Evolutionary conservation across 2,888 invertebrate species (phyloP).

Genomic region (Drosophila heteroneura): DNA sequence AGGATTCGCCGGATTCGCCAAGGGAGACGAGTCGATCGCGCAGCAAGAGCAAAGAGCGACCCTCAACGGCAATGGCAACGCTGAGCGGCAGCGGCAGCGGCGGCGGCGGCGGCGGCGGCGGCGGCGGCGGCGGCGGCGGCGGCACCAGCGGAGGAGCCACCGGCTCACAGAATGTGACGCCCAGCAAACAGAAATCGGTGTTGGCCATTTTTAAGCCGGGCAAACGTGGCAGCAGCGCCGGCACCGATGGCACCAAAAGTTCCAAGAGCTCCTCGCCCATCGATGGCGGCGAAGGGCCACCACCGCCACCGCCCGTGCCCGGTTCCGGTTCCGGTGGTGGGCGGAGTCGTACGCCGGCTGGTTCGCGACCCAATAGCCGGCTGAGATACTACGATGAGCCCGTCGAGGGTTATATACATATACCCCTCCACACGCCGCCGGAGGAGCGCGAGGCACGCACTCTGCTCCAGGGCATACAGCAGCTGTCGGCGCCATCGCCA

Average conservation of each 20-base stretch:
- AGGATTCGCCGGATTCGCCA: conserved; percentile 86
- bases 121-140: neutral
- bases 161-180: conserved; percentile 86
- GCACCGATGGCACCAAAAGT: conserved; percentile 79
- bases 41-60: conserved; percentile 89
- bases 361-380: conserved; percentile 83
- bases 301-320: conserved; percentile 59
- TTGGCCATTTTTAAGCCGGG: conserved; percentile 89
- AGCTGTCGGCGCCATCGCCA: conserved; percentile 74
- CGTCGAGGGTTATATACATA: conserved; percentile 89
- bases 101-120: neutral
- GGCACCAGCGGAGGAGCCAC: neutral
- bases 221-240: conserved; percentile 85
- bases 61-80: conserved; percentile 60
- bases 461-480: conserved; percentile 81
- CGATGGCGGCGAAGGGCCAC: conserved; percentile 72
- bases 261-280: conserved; percentile 85
- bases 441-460: conserved; percentile 87
- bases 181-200: conserved; percentile 89
- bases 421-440: conserved; percentile 91
- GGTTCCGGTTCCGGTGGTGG: conserved; percentile 20
- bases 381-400: conserved; percentile 88
- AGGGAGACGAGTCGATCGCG: conserved; percentile 86
- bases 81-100: conserved; percentile 3
- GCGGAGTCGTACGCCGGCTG: conserved; percentile 85